phyloP scores from a whole-genome alignment of 2,113 vertebrate species.

The human region DNA sequence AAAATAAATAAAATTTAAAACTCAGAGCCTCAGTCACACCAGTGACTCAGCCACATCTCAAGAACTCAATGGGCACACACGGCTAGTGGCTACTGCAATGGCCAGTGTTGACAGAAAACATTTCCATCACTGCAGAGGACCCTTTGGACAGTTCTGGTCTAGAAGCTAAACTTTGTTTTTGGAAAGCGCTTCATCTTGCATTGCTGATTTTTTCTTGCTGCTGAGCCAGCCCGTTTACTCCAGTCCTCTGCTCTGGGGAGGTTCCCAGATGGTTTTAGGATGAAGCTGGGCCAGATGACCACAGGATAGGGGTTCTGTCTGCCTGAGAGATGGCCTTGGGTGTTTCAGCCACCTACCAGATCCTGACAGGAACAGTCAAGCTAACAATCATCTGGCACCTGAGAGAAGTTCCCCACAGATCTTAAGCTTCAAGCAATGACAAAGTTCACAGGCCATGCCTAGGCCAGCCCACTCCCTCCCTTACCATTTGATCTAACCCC shows the following conservation, averaged over 20 bases:
- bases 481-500: not conserved
- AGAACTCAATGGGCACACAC: accelerated
- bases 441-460: not conserved
- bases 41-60: not conserved
- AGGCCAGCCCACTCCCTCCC: not conserved
- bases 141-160: not conserved
- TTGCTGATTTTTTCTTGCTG: not conserved
- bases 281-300: not conserved
- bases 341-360: not conserved
- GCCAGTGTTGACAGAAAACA: not conserved
- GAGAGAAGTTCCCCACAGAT: not conserved
- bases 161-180: not conserved
- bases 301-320: not conserved
- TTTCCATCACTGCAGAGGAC: not conserved
- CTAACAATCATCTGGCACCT: not conserved
- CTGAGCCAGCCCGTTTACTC: not conserved
- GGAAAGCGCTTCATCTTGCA: not conserved
- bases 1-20: not conserved
- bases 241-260: not conserved
- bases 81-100: accelerated
- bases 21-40: not conserved
- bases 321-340: not conserved
- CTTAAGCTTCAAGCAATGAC: not conserved
- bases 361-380: not conserved
- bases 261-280: not conserved